Percentiles rank a stretch among this genome's conserved stretches.
Evolutionary conservation across 2,888 invertebrate species (phyloP).

Genomic region (Drosophila neutralis): DNA sequence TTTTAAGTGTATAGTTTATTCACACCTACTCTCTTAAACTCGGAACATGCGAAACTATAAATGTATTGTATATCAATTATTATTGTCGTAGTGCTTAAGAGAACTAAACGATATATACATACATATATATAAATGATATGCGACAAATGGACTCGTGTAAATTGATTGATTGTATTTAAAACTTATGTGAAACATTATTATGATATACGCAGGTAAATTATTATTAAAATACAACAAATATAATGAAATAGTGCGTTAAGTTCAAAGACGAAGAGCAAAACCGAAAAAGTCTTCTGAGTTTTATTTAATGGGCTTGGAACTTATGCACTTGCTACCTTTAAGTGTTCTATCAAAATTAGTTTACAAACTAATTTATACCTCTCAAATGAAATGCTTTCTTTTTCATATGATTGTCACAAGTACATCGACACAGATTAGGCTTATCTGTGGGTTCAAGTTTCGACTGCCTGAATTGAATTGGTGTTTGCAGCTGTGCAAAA

Average conservation of each 20-base stretch:
- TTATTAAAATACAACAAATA: constrained; percentile 72
- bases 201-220: constrained; percentile 72
- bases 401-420: background rate
- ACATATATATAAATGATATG: constrained; percentile 30
- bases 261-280: constrained; percentile 70
- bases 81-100: constrained; percentile 73
- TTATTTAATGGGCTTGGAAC: constrained; percentile 5
- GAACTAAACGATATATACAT: constrained; percentile 30
- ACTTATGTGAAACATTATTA: constrained; percentile 71
- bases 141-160: constrained; percentile 66
- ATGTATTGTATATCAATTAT: constrained; percentile 76
- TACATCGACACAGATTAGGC: constrained; percentile 30
- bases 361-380: background rate
- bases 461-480: constrained; percentile 15
- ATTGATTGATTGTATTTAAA: constrained; percentile 71
- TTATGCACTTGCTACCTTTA: background rate
- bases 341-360: background rate
- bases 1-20: constrained; percentile 40
- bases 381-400: background rate
- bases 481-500: constrained; percentile 31
- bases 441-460: constrained; percentile 58
- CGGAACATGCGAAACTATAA: constrained; percentile 41
- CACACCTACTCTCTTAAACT: constrained; percentile 27
- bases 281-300: constrained; percentile 23
- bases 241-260: constrained; percentile 78